Evolutionary conservation across 2,113 vertebrate genomes (phyloP), one percentile per base, ranked within the genome.

Genomic region (Fulica atra): DNA sequence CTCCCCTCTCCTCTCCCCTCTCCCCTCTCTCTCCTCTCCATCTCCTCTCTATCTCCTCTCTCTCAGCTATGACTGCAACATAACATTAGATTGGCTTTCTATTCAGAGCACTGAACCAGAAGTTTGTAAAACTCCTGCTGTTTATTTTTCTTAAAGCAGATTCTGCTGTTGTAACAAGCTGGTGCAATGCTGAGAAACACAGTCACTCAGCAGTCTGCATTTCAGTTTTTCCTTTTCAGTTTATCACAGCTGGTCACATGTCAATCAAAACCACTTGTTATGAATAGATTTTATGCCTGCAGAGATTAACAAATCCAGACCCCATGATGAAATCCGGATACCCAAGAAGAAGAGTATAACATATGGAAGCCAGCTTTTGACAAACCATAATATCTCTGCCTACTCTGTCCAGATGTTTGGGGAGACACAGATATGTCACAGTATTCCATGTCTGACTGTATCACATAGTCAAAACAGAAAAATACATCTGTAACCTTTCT

Each of bases 221-320:
- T 70, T 83, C 79, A 66, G 10, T 71, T 87, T 89, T 71, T 87
- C 73, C 36, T 25, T 88, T 86, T 54, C 80, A 42, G 71, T 93
- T 86, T 70, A 46, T 42, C 71, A 59, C 88, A 88, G 51, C 64
- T 92, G 64, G 51, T 92, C 72, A 54, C 60, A 17, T 26, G 86
- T 78, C 95, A 88, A 7, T 92, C 91, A 86, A 77, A 91, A 50
- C 31, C 64, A 84, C 50, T 92, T 70, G 64, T 78, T 83, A 86
- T 53, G 26, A 59, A 36, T 17, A 88, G 89, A 66, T 81, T 51
- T 86, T 76, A 86, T 92, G 61, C 66, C 74, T 86, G 29, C 38
- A 88, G 82, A 93, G 79, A 80, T 73, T 70, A 83, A 63, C 63
- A 93, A 73, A 92, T 29, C 65, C 56, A 93, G 33, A 80, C 19